Evolutionary conservation across 64 coral and sea anemone genomes (phyloP).

Genomic region (Orbicella faveolata): DNA sequence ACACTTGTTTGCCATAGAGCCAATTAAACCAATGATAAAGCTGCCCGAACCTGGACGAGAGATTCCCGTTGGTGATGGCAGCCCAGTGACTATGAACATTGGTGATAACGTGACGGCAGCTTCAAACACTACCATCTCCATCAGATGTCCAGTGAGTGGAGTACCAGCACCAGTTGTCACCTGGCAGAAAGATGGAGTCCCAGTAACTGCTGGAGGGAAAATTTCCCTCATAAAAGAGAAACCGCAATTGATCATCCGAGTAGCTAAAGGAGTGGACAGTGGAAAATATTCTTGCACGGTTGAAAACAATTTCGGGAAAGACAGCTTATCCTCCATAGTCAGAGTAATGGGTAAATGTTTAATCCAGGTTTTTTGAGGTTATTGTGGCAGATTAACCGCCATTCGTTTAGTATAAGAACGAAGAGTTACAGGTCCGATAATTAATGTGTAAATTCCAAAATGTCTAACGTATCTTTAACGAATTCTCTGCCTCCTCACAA

Average conservation of each 20-base stretch:
- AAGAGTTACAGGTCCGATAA: too few relatives aligned
- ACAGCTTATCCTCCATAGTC: slow-evolving; percentile 20
- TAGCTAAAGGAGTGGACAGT: neutral
- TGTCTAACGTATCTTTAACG: too few relatives aligned
- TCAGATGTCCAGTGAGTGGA: slow-evolving; percentile 19
- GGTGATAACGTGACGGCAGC: slow-evolving; percentile 38
- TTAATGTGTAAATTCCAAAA: too few relatives aligned
- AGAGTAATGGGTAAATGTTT: slow-evolving; percentile 50
- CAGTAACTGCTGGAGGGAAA: neutral
- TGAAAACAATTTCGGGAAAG: slow-evolving; percentile 47
- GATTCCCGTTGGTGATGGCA: neutral
- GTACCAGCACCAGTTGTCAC: slow-evolving; percentile 5
- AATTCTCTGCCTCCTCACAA: too few relatives aligned
- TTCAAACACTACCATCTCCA: slow-evolving; percentile 2
- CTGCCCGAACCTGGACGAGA: neutral
- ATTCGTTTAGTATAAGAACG: too few relatives aligned
- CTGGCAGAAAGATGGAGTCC: slow-evolving; percentile 64
- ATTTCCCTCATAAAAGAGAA: slow-evolving; percentile 14
- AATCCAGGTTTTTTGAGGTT: too few relatives aligned
- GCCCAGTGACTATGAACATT: slow-evolving; percentile 20
- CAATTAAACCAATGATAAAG: slow-evolving; percentile 10
- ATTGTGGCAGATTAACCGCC: too few relatives aligned
- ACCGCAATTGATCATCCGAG: slow-evolving; percentile 29
- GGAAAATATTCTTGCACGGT: slow-evolving; percentile 60
- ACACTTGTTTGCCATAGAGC: neutral